Percentiles rank a stretch among this genome's conserved stretches.
Evolutionary conservation across 1,140 invertebrate genomes (phyloP).

Genomic region (Drosophila navojoa): DNA sequence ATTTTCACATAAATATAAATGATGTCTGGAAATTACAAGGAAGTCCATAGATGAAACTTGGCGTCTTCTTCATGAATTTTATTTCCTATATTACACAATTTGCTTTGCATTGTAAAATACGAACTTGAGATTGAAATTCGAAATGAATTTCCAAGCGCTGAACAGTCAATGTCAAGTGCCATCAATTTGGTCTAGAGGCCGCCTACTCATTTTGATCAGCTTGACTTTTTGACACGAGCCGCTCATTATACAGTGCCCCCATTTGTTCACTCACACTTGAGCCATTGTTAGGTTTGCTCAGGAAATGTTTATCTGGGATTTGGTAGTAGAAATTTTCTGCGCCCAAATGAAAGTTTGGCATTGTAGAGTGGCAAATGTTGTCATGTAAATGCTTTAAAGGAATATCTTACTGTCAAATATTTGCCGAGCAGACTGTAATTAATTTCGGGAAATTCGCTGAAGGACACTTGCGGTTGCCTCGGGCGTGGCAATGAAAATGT

Average conservation of each 20-base stretch:
- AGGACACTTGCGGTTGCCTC: neutral
- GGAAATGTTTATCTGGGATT: constrained; percentile 17
- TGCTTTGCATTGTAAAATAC: too few species aligned
- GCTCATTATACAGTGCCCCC: constrained; percentile 10
- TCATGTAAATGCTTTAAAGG: too few species aligned
- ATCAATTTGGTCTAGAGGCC: neutral
- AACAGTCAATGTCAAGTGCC: neutral
- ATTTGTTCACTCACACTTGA: neutral
- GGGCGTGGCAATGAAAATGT: neutral
- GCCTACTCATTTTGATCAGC: neutral
- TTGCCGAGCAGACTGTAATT: constrained; percentile 9
- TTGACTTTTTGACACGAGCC: neutral
- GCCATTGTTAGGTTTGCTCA: too few species aligned
- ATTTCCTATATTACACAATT: too few species aligned
- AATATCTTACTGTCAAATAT: neutral
- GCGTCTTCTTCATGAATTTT: too few species aligned
- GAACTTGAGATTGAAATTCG: too few species aligned
- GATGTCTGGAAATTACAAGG: too few species aligned
- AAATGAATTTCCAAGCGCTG: too few species aligned
- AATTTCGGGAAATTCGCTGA: neutral
- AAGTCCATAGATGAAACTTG: too few species aligned
- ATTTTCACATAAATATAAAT: too few species aligned
- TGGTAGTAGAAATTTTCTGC: neutral
- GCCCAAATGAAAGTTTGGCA: neutral
- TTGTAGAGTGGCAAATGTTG: too few species aligned